phyloP scores from a whole-genome alignment of 2,113 vertebrate species.

The Mormyrus lacerda region DNA sequence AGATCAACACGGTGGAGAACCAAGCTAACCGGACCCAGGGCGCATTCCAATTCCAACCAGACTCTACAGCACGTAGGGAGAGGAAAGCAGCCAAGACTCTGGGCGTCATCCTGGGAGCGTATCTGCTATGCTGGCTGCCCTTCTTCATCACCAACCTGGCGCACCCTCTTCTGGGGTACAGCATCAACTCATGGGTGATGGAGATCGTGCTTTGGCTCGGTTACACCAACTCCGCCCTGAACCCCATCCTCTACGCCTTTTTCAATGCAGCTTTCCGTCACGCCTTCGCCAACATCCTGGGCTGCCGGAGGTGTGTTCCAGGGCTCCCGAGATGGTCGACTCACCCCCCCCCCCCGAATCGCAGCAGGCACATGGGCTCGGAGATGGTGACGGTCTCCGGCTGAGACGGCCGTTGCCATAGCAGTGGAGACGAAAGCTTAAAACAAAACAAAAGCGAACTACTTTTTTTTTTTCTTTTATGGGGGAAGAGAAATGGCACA shows the following conservation, averaged over 20 bases:
- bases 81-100: slow-evolving; percentile 39
- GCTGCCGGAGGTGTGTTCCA: not conserved
- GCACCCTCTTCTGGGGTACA: slow-evolving; percentile 33
- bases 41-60: not conserved
- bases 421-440: not conserved
- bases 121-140: slow-evolving; percentile 48
- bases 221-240: slow-evolving; percentile 49
- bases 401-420: not conserved
- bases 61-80: slow-evolving; percentile 29
- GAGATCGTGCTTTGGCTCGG: slow-evolving; percentile 44
- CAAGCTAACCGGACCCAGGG: not conserved
- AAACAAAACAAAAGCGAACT: not conserved
- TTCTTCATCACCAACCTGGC: slow-evolving; percentile 41
- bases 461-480: not conserved
- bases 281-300: slow-evolving; percentile 29
- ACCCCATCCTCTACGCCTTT: slow-evolving; percentile 42
- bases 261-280: slow-evolving; percentile 41
- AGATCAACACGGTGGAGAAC: slow-evolving; percentile 24
- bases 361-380: not conserved
- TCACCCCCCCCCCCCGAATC: not conserved
- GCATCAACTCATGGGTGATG: slow-evolving; percentile 25
- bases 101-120: slow-evolving; percentile 42
- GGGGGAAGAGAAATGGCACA: not conserved
- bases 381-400: not conserved
- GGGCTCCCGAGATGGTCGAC: not conserved